phyloP scores from a whole-genome alignment of 2,888 invertebrate species.

The Abrostola tripartita region DNA sequence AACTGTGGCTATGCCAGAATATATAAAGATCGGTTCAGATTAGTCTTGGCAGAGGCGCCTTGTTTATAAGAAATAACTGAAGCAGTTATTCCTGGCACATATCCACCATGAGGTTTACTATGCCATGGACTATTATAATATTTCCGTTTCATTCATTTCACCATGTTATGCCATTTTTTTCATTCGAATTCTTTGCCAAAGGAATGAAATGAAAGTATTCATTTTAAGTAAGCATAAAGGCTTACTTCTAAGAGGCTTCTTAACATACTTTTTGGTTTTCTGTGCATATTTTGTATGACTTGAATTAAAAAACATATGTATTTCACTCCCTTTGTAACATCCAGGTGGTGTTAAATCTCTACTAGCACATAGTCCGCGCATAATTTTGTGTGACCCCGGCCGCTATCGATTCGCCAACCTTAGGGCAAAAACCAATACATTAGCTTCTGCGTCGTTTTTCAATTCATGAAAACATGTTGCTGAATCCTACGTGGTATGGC shows the following conservation, averaged over 20 bases:
- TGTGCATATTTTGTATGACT: conserved; percentile 2
- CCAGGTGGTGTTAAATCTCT: too few species aligned
- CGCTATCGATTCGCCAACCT: too few species aligned
- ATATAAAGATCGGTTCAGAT: conserved; percentile 56
- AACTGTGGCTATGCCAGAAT: conserved; percentile 53
- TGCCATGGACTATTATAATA: conserved; percentile 57
- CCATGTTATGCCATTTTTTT: conserved; percentile 26
- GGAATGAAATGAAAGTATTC: conserved; percentile 43
- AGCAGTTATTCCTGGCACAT: conserved; percentile 67
- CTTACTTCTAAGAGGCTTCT: conserved; percentile 10
- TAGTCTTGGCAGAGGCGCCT: conserved; percentile 63
- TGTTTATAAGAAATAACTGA: conserved; percentile 63
- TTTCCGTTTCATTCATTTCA: conserved; percentile 61
- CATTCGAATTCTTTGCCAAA: conserved; percentile 40
- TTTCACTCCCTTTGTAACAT: too few species aligned
- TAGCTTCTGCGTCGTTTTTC: conserved; percentile 4
- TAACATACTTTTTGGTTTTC: conserved; percentile 11
- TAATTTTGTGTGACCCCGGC: too few species aligned
- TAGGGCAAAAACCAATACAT: too few species aligned
- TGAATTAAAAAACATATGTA: conserved; percentile 11
- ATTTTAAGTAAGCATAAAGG: conserved; percentile 28
- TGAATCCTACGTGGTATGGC: conserved; percentile 38
- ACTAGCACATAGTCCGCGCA: too few species aligned
- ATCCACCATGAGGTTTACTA: conserved; percentile 66
- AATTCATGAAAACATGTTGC: conserved; percentile 17